Percentiles rank a stretch among this genome's conserved stretches.
These are phyloP conservation scores for Fratercula arctica DNA, from an alignment of 2,797 vertebrate species.

Conservation along the genomic window DNA sequence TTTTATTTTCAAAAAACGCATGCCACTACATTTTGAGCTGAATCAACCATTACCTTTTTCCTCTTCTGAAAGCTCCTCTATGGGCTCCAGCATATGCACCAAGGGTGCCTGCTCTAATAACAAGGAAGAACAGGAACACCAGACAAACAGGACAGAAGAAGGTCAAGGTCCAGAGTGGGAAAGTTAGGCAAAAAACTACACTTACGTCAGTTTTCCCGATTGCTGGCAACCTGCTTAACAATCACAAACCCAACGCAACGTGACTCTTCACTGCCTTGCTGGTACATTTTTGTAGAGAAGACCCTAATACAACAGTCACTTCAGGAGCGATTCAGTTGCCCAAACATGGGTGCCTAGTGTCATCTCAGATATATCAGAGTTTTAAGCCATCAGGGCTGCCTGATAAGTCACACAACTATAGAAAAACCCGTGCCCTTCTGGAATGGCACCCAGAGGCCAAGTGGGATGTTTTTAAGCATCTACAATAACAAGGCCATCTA, in stretches of 20 bases:
- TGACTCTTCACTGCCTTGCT: background rate
- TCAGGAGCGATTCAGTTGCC: background rate
- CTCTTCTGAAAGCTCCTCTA: constrained; percentile 84
- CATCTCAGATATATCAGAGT: background rate
- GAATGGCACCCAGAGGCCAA: background rate
- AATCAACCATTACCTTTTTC: constrained; percentile 79
- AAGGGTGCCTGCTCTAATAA: constrained; percentile 77
- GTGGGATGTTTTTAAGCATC: background rate
- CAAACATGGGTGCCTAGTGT: background rate
- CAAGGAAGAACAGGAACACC: constrained; percentile 70
- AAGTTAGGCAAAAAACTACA: constrained; percentile 36
- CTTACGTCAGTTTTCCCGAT: background rate
- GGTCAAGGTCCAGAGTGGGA: constrained; percentile 53
- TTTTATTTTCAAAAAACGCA: background rate
- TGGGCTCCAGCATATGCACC: constrained; percentile 78
- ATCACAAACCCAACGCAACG: background rate
- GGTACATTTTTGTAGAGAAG: background rate
- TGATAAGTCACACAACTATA: accelerated
- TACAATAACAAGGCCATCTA: background rate
- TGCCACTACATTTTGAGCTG: background rate
- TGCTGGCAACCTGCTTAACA: background rate
- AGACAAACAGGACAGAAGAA: constrained; percentile 69
- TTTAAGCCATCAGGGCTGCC: background rate
- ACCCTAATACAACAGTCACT: background rate
- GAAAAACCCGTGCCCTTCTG: background rate